Evolutionary conservation across 2,797 vertebrate species (phyloP), one percentile per base, ranked within the genome.

Genomic region (Parotocinclus haroldoi): DNA sequence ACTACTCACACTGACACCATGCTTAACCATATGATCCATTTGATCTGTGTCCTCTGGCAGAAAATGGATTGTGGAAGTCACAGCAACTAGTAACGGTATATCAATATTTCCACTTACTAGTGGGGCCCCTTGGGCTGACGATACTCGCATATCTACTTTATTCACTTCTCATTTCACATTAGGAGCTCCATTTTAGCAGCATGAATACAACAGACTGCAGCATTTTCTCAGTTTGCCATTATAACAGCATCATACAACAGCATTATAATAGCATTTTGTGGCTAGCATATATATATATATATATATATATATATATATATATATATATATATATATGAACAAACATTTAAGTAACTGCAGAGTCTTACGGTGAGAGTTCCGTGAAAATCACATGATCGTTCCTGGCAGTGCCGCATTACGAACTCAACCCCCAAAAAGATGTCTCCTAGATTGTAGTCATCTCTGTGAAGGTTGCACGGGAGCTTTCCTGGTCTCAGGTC

Each of bases 401-500:
- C 79, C 63, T 78, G 68, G 81, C 94, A 94, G 57, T 94, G 93
- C n/a, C 87, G 85, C 78, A 89, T 85, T 58, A 98, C 89, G 62
- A 88, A 93, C 71, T 98, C 95, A 0, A 97, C 95, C 0, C 96
- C 96, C 5, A 99, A 73, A 77, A 97, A 95, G 60, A 98, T 82
- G 76, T 97, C 96, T 13, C 96, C 96, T 0, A 97, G 78, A 72
- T 95, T 93, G 71, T 89, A 89, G 57, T 96, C 96, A 7, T 92
- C 93, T 58, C 79, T 85, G 7, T 82, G 69, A 7, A 76, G 44
- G 5, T 89, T 88, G 18, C 79, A 88, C 0, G 95, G 96, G 39
- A 96, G 73, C 49, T 89, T 88, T 0, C 94, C 95, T 0, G 91
- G 86, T 44, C 78, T 77, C 55, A 95, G 70, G 66, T 92, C 88